A percentile compares a stretch with the other conserved stretches of the same genome.
Conservation (phyloP, 1,140 invertebrate species). For the Rhyzopertha dominica region DNA sequence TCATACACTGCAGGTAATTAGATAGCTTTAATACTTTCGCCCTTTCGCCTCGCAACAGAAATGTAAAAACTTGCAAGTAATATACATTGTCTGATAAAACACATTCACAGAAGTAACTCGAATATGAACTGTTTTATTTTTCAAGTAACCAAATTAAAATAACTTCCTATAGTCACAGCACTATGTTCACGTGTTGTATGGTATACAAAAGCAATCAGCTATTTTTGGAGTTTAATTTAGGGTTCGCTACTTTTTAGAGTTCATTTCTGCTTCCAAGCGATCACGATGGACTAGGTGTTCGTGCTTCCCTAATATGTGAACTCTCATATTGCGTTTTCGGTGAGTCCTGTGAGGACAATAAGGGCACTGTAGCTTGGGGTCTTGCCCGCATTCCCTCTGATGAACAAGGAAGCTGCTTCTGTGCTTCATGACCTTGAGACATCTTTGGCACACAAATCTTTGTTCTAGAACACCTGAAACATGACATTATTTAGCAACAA, state of each 20-base stretch:
- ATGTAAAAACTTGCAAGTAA: too few relatives aligned
- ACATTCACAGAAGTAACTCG: too few relatives aligned
- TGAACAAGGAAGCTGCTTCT: constrained; percentile 24
- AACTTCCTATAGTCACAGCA: too few relatives aligned
- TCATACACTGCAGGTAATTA: too few relatives aligned
- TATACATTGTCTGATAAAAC: too few relatives aligned
- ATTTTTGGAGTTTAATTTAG: constrained; percentile 5
- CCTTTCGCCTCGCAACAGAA: too few relatives aligned
- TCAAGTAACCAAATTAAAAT: too few relatives aligned
- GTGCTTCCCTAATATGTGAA: constrained; percentile 44
- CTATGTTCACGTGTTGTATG: too few relatives aligned
- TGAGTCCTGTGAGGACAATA: constrained; percentile 47
- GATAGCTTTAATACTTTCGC: too few relatives aligned
- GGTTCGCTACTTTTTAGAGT: not conserved
- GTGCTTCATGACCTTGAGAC: constrained; percentile 27
- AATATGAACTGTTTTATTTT: too few relatives aligned
- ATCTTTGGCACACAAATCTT: constrained; percentile 27
- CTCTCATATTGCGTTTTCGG: constrained; percentile 47
- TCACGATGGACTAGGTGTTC: constrained; percentile 17
- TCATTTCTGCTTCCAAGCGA: constrained; percentile 9
- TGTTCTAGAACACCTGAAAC: too few relatives aligned
- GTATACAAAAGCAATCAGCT: constrained; percentile 11
- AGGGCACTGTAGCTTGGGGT: constrained; percentile 43
- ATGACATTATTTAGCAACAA: too few relatives aligned
- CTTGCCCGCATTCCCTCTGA: constrained; percentile 43